Conservation (phyloP, 2,797 vertebrate species). For the Urosaurus nigricauda region DNA sequence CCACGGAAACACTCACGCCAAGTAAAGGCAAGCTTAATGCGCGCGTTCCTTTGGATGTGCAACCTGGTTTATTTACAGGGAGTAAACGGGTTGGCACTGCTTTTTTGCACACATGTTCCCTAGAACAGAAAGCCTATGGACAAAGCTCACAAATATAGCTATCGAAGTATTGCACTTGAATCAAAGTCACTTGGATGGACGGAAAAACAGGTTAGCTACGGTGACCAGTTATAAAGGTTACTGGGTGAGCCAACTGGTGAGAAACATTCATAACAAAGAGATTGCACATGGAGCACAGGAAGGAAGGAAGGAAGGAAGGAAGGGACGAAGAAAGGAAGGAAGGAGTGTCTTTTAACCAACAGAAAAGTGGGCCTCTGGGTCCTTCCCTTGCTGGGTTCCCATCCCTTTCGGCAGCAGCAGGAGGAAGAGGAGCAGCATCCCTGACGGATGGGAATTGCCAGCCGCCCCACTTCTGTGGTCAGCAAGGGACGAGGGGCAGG, state of each 20-base stretch:
- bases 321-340: conserved; percentile 17
- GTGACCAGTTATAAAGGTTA: conserved; percentile 76
- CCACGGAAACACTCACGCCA: conserved; percentile 92
- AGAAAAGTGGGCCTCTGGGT: conserved; percentile 58
- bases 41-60: conserved; percentile 73
- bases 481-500: no score
- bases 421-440: background rate
- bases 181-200: conserved; percentile 82
- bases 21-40: conserved; percentile 87
- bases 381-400: conserved; percentile 56
- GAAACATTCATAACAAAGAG: conserved; percentile 87
- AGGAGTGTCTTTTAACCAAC: conserved; percentile 67
- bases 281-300: conserved; percentile 84
- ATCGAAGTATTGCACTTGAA: conserved; percentile 83
- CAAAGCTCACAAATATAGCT: conserved; percentile 78
- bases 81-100: conserved; percentile 78
- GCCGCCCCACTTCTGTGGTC: no score
- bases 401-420: conserved; percentile 75
- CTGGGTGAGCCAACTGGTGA: conserved; percentile 73
- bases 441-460: no score
- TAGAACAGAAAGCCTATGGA: conserved; percentile 81
- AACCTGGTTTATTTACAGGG: conserved; percentile 83
- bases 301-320: conserved; percentile 32
- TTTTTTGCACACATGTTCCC: conserved; percentile 77
- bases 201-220: conserved; percentile 78